phyloP scores from a whole-genome alignment of 2,888 invertebrate species.

The Thymelicus sylvestris region DNA sequence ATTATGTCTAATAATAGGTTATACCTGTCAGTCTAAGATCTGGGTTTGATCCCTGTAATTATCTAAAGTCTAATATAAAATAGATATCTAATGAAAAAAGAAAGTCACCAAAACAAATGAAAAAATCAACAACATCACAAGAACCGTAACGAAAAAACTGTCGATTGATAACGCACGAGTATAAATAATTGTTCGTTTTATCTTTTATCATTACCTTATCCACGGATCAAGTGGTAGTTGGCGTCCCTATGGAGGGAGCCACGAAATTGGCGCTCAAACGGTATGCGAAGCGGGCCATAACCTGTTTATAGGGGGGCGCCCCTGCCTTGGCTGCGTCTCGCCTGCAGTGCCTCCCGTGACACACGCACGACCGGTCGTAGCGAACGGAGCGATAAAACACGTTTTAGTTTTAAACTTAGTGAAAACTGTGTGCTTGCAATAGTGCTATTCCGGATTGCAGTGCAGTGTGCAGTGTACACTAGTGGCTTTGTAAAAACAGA shows the following conservation, averaged over 20 bases:
- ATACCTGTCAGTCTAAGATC: too few species aligned
- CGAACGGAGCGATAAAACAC: constrained; percentile 55
- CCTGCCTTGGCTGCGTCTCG: constrained; percentile 4
- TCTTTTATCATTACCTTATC: constrained; percentile 66
- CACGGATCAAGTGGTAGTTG: constrained; percentile 66
- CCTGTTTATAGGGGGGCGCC: constrained; percentile 69
- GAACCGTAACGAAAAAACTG: too few species aligned
- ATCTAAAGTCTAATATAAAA: too few species aligned
- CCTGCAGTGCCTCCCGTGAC: constrained; percentile 59
- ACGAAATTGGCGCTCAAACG: constrained; percentile 77
- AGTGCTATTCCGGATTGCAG: constrained; percentile 73
- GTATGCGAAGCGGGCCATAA: constrained; percentile 73
- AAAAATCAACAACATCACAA: too few species aligned
- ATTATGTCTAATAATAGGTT: too few species aligned
- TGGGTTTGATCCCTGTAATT: too few species aligned
- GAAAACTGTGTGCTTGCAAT: constrained; percentile 42
- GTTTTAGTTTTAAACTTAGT: constrained; percentile 51
- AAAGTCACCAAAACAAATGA: too few species aligned
- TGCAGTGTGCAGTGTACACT: constrained; percentile 70
- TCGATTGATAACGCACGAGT: neutral
- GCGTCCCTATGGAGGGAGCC: constrained; percentile 64
- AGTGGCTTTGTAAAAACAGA: constrained; percentile 55
- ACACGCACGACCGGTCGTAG: constrained; percentile 59
- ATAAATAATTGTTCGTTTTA: constrained; percentile 47
- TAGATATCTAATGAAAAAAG: too few species aligned